A percentile compares a stretch with the other conserved stretches of the same genome.
Conservation (phyloP, 2,113 vertebrate genomes). For the Vidua macroura region DNA sequence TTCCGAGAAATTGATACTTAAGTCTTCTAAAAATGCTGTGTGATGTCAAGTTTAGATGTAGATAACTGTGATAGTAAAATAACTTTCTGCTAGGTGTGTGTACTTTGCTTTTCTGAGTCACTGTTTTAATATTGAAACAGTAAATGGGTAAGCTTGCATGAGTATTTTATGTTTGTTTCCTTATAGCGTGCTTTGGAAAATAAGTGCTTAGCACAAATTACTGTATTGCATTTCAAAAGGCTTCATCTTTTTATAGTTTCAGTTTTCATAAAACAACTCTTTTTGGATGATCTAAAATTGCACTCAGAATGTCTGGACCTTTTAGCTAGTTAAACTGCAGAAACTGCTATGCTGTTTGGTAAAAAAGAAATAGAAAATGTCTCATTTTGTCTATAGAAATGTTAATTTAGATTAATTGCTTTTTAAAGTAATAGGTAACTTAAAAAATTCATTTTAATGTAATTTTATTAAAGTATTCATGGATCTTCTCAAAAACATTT, state of each 20-base stretch:
- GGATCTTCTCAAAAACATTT: not conserved
- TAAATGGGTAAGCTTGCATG: conserved; percentile 25
- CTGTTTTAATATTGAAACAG: conserved; percentile 30
- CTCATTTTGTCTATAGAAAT: not conserved
- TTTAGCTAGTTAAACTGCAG: not conserved
- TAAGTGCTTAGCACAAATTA: not conserved
- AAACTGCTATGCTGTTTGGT: not conserved
- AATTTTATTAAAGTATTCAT: not conserved
- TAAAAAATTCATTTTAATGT: not conserved
- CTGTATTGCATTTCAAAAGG: not conserved
- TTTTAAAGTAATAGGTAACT: not conserved
- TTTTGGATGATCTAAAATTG: not conserved
- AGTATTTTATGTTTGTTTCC: conserved; percentile 1
- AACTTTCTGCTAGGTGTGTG: conserved; percentile 8
- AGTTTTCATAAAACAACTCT: not conserved
- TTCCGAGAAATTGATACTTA: conserved; percentile 35
- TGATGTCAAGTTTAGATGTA: conserved; percentile 24
- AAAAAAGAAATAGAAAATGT: not conserved
- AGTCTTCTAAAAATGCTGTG: conserved; percentile 26
- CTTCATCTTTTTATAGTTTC: not conserved
- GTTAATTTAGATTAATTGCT: not conserved
- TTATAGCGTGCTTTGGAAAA: not conserved
- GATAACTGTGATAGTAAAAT: conserved; percentile 15
- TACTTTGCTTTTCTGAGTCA: conserved; percentile 1
- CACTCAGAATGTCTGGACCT: not conserved